phyloP scores from a whole-genome alignment of 2,888 invertebrate genomes.

The Macroteleia sp. region DNA sequence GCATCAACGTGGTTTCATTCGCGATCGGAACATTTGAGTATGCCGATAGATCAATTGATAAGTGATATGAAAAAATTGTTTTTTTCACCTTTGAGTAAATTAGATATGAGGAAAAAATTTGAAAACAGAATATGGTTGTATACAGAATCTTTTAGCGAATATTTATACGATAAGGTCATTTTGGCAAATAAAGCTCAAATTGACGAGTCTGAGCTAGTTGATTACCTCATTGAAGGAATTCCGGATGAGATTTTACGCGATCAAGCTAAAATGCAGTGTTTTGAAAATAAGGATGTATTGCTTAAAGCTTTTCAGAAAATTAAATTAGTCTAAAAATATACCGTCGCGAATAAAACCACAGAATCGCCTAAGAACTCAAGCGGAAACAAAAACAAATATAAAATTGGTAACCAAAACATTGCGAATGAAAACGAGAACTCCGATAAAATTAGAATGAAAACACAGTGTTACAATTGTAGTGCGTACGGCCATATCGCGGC shows the following conservation, averaged over 20 bases:
- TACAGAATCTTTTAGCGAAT: slow-evolving; percentile 1
- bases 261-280: slow-evolving; percentile 46
- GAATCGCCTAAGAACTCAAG: too few species aligned
- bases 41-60: not conserved
- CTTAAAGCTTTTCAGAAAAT: too few species aligned
- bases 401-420: too few species aligned
- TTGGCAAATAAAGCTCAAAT: slow-evolving; percentile 49
- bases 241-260: slow-evolving; percentile 34
- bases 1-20: slow-evolving; percentile 56
- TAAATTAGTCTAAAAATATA: too few species aligned
- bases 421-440: too few species aligned
- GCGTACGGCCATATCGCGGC: too few species aligned
- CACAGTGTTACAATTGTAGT: too few species aligned
- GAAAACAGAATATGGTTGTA: not conserved
- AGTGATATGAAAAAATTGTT: not conserved
- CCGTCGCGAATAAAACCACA: too few species aligned
- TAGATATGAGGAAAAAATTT: slow-evolving; percentile 6
- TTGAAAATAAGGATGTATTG: not conserved
- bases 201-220: slow-evolving; percentile 39
- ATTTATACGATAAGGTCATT: slow-evolving; percentile 22
- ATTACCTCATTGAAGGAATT: slow-evolving; percentile 57
- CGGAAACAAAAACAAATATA: too few species aligned
- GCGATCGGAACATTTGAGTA: slow-evolving; percentile 38
- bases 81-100: too few species aligned
- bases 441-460: too few species aligned